Evolutionary conservation across 1,140 invertebrate genomes (phyloP), one percentile per base, ranked within the genome.

Genomic region (Pseudomyrmex cubaensis): DNA sequence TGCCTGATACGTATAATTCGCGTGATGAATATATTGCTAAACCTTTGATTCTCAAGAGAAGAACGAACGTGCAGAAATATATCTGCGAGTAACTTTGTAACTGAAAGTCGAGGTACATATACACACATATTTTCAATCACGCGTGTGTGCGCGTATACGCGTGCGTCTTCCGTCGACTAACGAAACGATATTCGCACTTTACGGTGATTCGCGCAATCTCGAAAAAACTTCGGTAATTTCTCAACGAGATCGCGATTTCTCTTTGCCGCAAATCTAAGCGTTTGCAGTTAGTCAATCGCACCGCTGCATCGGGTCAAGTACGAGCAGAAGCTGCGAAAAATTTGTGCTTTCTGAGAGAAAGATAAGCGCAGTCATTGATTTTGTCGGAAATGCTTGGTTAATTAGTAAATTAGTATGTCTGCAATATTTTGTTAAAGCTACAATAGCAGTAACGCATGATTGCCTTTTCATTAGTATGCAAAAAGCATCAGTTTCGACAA

Each of bases 221-320:
- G 22, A 17, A 56, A 35, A 72, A 44, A 72, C 66, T 56, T 77
- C 44, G 46, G n/a, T 61, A 59, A 78, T 78, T 80, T 2, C 17
- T n/a, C 15, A 44, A 69, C n/a, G 15, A 59, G 44, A 70, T 78
- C 15, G 44, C 66, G 22, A 80, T 59, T 59, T 80, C 5, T 44
- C 66, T 70, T 80, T 70, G 56, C 56, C 3, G 15, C 50, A 72
- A 80, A 61, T 70, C 44, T 25, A 56, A 25, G 12, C 52, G 35
- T 57, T 22, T 12, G 54, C 64, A 50, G 54, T 70, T 54, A 59
- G 54, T 48, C 54, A 78, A 80, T 80, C 54, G 44, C 44, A 59
- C 3, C 25, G 25, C 25, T 25, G 63, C 35, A 46, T 78, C 35
- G 13, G 64, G 76, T 80, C 66, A 80, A 48, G 76, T 70, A 70